A percentile compares a stretch with the other conserved stretches of the same genome.
Evolutionary conservation across 2,797 vertebrate genomes (phyloP).

Genomic region (Betta splendens): DNA sequence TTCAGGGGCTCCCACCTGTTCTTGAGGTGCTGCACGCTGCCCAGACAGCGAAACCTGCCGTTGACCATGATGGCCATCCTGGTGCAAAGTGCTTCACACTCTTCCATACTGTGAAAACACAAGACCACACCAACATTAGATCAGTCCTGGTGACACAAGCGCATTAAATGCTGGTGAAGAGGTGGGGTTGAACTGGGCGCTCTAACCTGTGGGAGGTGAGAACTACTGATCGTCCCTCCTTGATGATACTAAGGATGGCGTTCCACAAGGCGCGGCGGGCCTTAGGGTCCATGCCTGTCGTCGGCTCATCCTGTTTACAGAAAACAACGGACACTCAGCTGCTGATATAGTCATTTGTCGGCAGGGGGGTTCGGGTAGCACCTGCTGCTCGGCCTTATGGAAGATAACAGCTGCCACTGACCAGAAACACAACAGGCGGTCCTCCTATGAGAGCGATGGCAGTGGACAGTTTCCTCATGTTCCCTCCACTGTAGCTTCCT

Average conservation of each 20-base stretch:
- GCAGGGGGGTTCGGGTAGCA: neutral
- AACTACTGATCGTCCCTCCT: conserved; percentile 95
- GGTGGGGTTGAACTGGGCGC: neutral
- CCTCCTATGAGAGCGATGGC: conserved; percentile 96
- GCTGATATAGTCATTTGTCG: conserved; percentile 1
- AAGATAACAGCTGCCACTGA: conserved; percentile 73
- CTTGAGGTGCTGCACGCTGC: conserved; percentile 96
- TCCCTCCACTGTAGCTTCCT: conserved; percentile 96
- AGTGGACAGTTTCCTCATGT: conserved; percentile 96
- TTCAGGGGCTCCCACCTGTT: conserved; percentile 89
- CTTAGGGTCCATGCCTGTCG: conserved; percentile 99
- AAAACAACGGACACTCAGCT: conserved; percentile 44
- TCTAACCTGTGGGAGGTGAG: conserved; percentile 96
- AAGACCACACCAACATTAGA: conserved; percentile 24
- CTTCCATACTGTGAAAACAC: conserved; percentile 89
- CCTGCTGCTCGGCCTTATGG: neutral
- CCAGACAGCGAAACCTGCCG: conserved; percentile 94
- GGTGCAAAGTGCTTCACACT: conserved; percentile 97
- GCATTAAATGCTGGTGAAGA: neutral
- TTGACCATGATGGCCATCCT: conserved; percentile 99
- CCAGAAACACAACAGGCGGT: conserved; percentile 97
- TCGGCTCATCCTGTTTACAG: conserved; percentile 91
- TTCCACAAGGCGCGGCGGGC: conserved; percentile 96
- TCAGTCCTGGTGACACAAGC: neutral
- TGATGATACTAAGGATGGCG: conserved; percentile 93